phyloP scores from a whole-genome alignment of 2,888 invertebrate species.

The Drosophila subsilvestris region DNA sequence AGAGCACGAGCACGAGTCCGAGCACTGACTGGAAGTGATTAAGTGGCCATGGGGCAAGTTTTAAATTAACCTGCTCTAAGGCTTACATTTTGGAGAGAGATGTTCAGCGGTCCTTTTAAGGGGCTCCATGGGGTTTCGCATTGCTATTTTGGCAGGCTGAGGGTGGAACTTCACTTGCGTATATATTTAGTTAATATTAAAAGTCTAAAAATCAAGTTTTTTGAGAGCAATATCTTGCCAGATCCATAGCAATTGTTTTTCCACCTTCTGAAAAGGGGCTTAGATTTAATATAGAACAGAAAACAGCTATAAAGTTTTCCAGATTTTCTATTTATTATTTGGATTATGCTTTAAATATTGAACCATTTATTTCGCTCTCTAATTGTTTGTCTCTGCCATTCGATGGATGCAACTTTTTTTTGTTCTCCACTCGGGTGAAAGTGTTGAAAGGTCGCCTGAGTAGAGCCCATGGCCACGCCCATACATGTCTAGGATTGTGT shows the following conservation, averaged over 20 bases:
- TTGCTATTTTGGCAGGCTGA: too few relatives aligned
- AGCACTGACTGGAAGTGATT: conserved; percentile 46
- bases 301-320: too few relatives aligned
- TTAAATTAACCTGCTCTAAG: conserved; percentile 24
- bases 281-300: too few relatives aligned
- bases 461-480: conserved; percentile 36
- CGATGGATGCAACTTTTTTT: conserved; percentile 31
- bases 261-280: background rate
- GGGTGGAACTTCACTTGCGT: too few relatives aligned
- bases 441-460: conserved; percentile 44
- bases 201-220: too few relatives aligned
- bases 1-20: background rate
- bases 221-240: too few relatives aligned
- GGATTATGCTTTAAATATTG: too few relatives aligned
- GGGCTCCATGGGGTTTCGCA: too few relatives aligned
- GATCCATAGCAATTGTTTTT: too few relatives aligned
- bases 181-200: too few relatives aligned
- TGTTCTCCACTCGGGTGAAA: conserved; percentile 24
- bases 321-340: too few relatives aligned
- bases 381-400: background rate
- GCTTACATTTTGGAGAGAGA: background rate
- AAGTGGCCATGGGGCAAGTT: conserved; percentile 25
- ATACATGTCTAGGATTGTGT: conserved; percentile 2
- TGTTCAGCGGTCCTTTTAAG: background rate
- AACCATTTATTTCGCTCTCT: background rate